Evolutionary conservation across 2,113 vertebrate species (phyloP).

Genomic region (Silurus glanis): DNA sequence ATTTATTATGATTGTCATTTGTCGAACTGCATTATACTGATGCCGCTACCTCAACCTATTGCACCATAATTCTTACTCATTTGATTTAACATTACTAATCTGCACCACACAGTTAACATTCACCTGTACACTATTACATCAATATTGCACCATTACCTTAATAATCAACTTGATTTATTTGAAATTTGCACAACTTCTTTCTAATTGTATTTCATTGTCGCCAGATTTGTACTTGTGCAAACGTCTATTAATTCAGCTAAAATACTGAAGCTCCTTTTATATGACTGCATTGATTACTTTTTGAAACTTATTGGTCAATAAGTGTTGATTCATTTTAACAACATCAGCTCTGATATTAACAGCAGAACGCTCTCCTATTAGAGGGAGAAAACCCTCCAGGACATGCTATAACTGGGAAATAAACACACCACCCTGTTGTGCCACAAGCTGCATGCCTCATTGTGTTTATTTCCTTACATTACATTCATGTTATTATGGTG

Average conservation of each 20-base stretch:
- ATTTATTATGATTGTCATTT: too few species aligned
- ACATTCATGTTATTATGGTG: not conserved
- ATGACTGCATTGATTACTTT: not conserved
- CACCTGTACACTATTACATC: too few species aligned
- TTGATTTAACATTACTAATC: too few species aligned
- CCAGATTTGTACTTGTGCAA: too few species aligned
- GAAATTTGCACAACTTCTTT: too few species aligned
- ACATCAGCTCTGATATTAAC: not conserved
- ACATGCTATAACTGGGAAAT: not conserved
- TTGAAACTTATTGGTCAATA: not conserved
- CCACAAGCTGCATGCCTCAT: not conserved
- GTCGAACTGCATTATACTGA: too few species aligned
- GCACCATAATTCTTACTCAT: too few species aligned
- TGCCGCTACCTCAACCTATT: too few species aligned
- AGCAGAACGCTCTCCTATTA: not conserved
- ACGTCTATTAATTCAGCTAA: not conserved
- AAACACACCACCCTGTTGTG: not conserved
- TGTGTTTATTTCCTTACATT: not conserved
- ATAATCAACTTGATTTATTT: too few species aligned
- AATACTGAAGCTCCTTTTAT: not conserved
- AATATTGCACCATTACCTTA: too few species aligned
- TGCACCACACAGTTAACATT: too few species aligned
- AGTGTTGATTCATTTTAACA: not conserved
- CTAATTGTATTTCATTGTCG: too few species aligned
- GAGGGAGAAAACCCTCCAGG: not conserved